Percentiles rank a stretch among this genome's conserved stretches.
Evolutionary conservation across 2,888 invertebrate species (phyloP).

Genomic region (Portevinia maculata): DNA sequence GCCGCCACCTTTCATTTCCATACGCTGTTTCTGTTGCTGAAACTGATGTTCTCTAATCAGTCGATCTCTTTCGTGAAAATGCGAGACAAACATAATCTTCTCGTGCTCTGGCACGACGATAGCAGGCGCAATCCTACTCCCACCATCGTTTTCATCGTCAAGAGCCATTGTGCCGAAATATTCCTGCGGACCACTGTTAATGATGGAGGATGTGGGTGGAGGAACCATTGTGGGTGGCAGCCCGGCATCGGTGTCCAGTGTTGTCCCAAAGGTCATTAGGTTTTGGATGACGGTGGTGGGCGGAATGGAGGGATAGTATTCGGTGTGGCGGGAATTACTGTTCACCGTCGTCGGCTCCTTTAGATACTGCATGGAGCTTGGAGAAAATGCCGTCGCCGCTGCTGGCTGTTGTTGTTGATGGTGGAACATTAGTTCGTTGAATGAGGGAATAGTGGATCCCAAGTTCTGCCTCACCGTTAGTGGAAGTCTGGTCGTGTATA

Average conservation of each 20-base stretch:
- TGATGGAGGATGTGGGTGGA: conserved; percentile 65
- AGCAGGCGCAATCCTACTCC: conserved; percentile 36
- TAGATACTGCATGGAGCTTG: conserved; percentile 28
- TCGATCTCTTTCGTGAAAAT: conserved; percentile 83
- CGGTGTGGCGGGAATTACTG: conserved; percentile 55
- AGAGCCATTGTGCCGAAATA: conserved; percentile 66
- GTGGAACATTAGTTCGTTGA: conserved; percentile 70
- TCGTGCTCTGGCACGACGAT: conserved; percentile 75
- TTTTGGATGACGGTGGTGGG: conserved; percentile 62
- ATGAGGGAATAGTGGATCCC: conserved; percentile 69
- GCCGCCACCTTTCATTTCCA: conserved; percentile 75
- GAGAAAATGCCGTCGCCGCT: conserved; percentile 36
- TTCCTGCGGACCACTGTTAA: conserved; percentile 68
- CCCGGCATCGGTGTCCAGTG: conserved; percentile 37
- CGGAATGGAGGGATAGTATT: conserved; percentile 49
- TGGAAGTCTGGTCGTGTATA: conserved; percentile 57
- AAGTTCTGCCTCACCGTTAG: conserved; percentile 59
- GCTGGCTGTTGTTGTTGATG: conserved; percentile 66
- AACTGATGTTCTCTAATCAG: conserved; percentile 82
- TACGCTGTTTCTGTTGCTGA: conserved; percentile 78
- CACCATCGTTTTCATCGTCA: conserved; percentile 48
- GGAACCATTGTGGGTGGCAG: conserved; percentile 60
- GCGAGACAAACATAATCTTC: conserved; percentile 81
- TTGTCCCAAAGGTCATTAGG: conserved; percentile 71
- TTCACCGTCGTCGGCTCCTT: conserved; percentile 42